A percentile compares a stretch with the other conserved stretches of the same genome.
phyloP scores from a whole-genome alignment of 1,140 invertebrate species.

The Mercenaria mercenaria region DNA sequence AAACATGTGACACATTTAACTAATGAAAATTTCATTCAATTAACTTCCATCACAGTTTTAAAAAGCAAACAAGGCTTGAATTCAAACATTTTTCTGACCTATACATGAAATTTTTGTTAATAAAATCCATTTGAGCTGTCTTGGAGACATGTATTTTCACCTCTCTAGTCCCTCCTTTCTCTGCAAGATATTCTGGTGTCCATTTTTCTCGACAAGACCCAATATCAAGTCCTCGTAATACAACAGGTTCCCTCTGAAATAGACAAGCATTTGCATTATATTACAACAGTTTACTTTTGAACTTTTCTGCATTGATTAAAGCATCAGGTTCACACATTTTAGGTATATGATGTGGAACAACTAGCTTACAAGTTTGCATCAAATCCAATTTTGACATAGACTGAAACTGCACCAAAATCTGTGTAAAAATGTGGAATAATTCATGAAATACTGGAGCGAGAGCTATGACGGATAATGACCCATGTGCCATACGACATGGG shows the following conservation, averaged over 20 bases:
- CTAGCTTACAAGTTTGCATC: neutral
- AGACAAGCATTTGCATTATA: neutral
- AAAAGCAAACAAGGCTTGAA: no score
- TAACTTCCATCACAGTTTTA: no score
- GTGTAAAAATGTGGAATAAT: no score
- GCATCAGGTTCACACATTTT: neutral
- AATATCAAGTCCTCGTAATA: slow-evolving; percentile 87
- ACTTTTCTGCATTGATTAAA: neutral
- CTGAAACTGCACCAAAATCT: no score
- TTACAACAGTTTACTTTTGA: neutral
- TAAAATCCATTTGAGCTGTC: slow-evolving; percentile 87
- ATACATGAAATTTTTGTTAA: slow-evolving; percentile 89
- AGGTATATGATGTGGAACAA: neutral
- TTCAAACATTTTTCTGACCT: slow-evolving; percentile 84
- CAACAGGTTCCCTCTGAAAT: slow-evolving; percentile 85
- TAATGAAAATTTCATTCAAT: no score
- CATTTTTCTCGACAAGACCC: slow-evolving; percentile 87
- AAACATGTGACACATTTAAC: no score
- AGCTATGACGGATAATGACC: no score
- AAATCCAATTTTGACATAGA: no score
- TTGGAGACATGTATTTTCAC: slow-evolving; percentile 88
- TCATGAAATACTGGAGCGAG: no score
- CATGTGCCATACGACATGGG: no score
- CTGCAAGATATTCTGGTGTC: slow-evolving; percentile 87
- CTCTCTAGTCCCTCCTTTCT: slow-evolving; percentile 82